Percentiles rank a stretch among this genome's conserved stretches.
phyloP scores from a whole-genome alignment of 2,888 invertebrate genomes.

The Willowsia nigromaculata region DNA sequence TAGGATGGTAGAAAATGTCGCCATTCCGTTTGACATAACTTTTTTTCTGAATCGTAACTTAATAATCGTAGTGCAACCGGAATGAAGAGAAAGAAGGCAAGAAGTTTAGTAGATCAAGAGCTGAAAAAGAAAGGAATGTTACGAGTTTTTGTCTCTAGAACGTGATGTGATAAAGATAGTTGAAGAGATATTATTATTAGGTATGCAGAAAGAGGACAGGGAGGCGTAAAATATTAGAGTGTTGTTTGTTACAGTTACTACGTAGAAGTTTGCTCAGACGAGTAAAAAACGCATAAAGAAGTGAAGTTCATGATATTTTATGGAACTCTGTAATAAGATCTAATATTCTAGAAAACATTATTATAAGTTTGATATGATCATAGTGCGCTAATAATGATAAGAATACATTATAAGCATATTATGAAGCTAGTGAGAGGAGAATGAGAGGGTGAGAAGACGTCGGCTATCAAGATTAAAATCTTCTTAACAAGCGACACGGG shows the following conservation, averaged over 20 bases:
- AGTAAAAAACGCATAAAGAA: background rate
- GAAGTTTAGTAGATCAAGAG: constrained; percentile 17
- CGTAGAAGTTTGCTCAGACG: background rate
- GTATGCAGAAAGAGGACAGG: constrained; percentile 44
- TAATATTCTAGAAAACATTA: constrained; percentile 38
- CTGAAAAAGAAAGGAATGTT: constrained; percentile 31
- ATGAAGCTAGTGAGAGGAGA: constrained; percentile 12
- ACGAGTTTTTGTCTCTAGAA: background rate
- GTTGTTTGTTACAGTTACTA: constrained; percentile 12
- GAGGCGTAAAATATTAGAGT: constrained; percentile 32
- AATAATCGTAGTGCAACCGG: background rate
- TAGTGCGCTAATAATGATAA: constrained; percentile 18
- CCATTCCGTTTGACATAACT: constrained; percentile 45
- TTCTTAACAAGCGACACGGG: constrained; percentile 60
- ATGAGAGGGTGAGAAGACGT: background rate
- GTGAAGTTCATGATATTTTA: background rate
- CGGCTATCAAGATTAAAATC: constrained; percentile 58
- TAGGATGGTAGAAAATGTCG: constrained; percentile 30
- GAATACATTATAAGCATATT: constrained; percentile 10
- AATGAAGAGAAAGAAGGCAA: background rate
- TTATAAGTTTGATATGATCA: constrained; percentile 24
- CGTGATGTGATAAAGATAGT: constrained; percentile 60
- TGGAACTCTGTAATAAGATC: background rate
- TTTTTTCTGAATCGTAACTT: constrained; percentile 16
- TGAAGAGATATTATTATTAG: constrained; percentile 27